Conservation (phyloP, 2,797 vertebrate species). For the Dermochelys coriacea region DNA sequence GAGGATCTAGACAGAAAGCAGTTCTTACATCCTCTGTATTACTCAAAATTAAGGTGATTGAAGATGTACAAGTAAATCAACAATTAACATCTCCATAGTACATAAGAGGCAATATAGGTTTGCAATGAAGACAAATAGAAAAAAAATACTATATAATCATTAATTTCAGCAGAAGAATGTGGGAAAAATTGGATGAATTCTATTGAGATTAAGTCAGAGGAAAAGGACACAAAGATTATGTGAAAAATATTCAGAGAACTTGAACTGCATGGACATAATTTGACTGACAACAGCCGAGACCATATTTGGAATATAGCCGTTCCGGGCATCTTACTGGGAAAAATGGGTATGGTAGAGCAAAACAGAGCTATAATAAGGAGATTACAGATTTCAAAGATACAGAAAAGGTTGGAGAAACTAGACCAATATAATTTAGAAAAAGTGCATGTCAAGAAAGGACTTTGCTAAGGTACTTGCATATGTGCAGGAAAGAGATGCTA, state of each 20-base stretch:
- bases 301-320: background rate
- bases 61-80: background rate
- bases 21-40: too few relatives aligned
- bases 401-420: background rate
- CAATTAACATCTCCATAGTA: background rate
- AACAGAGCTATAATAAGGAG: background rate
- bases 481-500: too few relatives aligned
- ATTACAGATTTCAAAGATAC: background rate
- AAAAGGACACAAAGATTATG: background rate
- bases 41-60: too few relatives aligned
- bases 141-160: background rate
- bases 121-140: background rate
- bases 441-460: background rate
- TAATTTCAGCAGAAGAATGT: background rate
- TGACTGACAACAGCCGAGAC: background rate
- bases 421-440: rapidly evolving
- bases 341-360: background rate
- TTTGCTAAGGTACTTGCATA: background rate
- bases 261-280: background rate
- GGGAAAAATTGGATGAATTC: too few relatives aligned
- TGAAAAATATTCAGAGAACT: background rate
- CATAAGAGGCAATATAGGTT: background rate
- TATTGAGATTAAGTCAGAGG: background rate
- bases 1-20: background rate
- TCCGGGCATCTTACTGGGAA: background rate